A percentile compares a stretch with the other conserved stretches of the same genome.
Conservation (phyloP, 2,888 invertebrate species). For the Dioctria linearis region DNA sequence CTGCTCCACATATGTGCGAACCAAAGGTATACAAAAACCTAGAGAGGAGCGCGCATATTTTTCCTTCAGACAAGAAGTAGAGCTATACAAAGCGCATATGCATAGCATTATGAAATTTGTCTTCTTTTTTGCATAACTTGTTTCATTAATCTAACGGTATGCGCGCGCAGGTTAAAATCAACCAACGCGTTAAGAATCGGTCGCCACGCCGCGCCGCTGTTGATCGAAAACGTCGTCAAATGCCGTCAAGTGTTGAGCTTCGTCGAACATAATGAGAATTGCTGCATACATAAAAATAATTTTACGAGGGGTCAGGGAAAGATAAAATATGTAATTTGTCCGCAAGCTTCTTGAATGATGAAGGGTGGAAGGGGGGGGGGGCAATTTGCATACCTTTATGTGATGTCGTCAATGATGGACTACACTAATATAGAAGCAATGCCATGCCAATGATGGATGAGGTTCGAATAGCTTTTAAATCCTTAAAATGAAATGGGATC, state of each 20-base stretch:
- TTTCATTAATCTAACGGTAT: constrained; percentile 58
- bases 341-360: no score
- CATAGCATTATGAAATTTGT: constrained; percentile 52
- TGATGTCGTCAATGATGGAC: no score
- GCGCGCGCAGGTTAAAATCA: constrained; percentile 38
- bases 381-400: constrained; percentile 19
- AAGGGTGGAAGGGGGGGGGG: constrained; percentile 14
- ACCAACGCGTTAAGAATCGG: constrained; percentile 4
- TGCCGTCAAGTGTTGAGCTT: neutral
- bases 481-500: no score
- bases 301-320: no score
- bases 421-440: no score
- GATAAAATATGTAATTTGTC: no score
- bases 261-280: no score
- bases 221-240: no score
- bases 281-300: no score
- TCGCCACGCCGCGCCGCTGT: neutral
- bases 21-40: constrained; percentile 24
- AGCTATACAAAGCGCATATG: neutral
- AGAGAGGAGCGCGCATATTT: neutral
- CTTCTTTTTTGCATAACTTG: constrained; percentile 56
- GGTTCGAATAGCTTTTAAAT: no score
- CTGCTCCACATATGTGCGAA: constrained; percentile 27
- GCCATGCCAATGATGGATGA: neutral
- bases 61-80: neutral